Evolutionary conservation across 2,113 vertebrate species (phyloP).

Genomic region (Catharus bicknelli): DNA sequence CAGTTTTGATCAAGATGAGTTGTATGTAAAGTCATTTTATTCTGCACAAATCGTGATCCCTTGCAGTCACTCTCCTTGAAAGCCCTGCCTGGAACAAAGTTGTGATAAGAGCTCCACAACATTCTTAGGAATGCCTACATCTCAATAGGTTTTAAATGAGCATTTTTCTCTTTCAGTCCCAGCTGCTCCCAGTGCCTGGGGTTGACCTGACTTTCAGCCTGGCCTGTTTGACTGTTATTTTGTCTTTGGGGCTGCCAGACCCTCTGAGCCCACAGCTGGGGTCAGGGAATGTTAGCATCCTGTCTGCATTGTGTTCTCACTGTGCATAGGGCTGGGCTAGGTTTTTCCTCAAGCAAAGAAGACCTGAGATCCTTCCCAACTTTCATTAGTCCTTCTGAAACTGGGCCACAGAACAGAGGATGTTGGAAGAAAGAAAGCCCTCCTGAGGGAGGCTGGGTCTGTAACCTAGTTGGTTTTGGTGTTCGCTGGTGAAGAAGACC

Average conservation of each 20-base stretch:
- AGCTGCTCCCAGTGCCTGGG: background rate
- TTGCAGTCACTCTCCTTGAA: background rate
- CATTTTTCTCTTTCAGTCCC: background rate
- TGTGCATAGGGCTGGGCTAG: rapidly evolving
- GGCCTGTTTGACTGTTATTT: background rate
- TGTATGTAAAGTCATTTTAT: background rate
- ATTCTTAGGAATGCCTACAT: background rate
- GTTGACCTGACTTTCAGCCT: background rate
- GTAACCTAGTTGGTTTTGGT: slow-evolving; percentile 10
- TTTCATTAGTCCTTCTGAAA: slow-evolving; percentile 30
- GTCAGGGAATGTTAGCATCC: background rate
- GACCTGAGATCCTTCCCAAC: background rate
- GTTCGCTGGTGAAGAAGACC: background rate
- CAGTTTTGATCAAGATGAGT: background rate
- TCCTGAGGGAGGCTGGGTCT: background rate
- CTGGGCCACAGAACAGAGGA: background rate
- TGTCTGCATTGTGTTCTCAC: background rate
- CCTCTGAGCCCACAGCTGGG: background rate
- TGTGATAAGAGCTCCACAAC: rapidly evolving
- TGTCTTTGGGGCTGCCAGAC: background rate
- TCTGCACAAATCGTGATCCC: background rate
- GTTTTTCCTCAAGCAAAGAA: background rate
- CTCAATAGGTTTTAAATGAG: background rate
- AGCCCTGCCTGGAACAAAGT: background rate
- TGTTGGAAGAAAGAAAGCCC: background rate